Percentiles rank a stretch among this genome's conserved stretches.
These are phyloP conservation scores for Neolamprologus toae DNA, from an alignment of 2,113 vertebrate species.

Conservation along the genomic window DNA sequence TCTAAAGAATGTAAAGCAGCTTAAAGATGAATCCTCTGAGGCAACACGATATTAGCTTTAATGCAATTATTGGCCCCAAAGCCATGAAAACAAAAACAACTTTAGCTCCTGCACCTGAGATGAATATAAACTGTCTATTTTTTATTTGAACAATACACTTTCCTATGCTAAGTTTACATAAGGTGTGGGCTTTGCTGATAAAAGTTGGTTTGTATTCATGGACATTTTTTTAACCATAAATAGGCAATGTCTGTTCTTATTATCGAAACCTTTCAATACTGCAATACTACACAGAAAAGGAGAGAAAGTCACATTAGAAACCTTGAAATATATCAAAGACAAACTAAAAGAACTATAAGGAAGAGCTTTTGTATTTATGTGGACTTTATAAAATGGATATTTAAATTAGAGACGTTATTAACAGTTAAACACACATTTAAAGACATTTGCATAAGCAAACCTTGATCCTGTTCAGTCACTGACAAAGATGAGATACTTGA, in stretches of 20 bases:
- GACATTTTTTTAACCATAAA: neutral
- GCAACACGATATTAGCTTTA: neutral
- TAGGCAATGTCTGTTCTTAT: neutral
- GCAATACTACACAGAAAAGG: neutral
- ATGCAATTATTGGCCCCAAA: neutral
- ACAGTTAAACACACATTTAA: neutral
- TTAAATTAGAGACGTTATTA: neutral
- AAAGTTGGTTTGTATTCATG: neutral
- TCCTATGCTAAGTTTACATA: neutral
- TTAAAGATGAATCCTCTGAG: neutral
- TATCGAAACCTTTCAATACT: neutral
- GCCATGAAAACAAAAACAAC: neutral
- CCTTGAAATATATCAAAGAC: neutral
- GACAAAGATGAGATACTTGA: neutral
- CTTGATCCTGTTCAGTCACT: neutral
- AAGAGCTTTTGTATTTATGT: neutral
- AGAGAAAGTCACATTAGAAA: neutral
- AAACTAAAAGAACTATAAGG: neutral
- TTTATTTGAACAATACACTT: neutral
- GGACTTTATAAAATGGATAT: neutral
- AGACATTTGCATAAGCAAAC: neutral
- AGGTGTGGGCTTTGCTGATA: neutral
- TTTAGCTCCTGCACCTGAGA: neutral
- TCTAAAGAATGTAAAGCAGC: neutral
- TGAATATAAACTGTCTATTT: neutral